phyloP scores from a whole-genome alignment of 2,888 invertebrate species.

The Himalopsyche japonica region DNA sequence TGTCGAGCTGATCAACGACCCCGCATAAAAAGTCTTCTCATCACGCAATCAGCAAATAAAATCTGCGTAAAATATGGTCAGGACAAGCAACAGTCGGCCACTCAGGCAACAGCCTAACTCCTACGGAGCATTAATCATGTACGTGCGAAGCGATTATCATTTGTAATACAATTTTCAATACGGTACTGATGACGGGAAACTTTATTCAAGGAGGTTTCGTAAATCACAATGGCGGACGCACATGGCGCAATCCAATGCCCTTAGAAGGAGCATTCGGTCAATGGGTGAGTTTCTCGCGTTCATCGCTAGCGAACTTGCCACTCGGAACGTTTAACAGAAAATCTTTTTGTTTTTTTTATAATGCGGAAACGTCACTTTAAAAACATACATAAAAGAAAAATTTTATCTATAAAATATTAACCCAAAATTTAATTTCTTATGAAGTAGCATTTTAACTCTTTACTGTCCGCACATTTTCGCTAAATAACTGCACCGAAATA shows the following conservation, averaged over 20 bases:
- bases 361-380: background rate
- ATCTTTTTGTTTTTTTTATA: background rate
- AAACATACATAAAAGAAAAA: too few relatives aligned
- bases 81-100: background rate
- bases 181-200: background rate
- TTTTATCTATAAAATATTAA: too few relatives aligned
- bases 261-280: background rate
- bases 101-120: background rate
- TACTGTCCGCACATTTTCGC: too few relatives aligned
- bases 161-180: background rate
- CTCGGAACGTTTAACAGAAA: background rate
- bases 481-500: too few relatives aligned
- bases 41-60: background rate
- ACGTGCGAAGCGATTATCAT: background rate
- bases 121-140: background rate
- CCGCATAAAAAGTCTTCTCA: background rate
- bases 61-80: background rate
- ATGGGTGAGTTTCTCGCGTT: background rate
- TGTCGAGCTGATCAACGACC: background rate
- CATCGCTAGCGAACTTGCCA: background rate
- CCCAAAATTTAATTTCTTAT: too few relatives aligned
- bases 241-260: background rate
- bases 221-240: background rate
- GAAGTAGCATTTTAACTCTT: too few relatives aligned
- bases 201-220: background rate